Conservation (phyloP, 2,797 vertebrate species). For the Pangasius djambal region DNA sequence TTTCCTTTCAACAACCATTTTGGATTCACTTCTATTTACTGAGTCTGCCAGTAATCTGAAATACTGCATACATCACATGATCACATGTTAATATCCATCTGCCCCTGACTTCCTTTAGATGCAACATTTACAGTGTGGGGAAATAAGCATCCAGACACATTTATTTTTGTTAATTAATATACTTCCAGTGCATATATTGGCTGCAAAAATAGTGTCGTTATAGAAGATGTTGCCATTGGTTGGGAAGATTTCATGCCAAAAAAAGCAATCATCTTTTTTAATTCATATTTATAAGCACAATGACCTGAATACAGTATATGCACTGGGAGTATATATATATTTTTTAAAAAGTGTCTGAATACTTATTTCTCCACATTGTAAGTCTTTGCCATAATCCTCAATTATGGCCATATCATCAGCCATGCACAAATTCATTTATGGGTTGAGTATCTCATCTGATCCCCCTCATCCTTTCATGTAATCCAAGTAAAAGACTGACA, state of each 20-base stretch:
- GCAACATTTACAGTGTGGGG: background rate
- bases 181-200: background rate
- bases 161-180: background rate
- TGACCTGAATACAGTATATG: background rate
- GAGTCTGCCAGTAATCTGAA: background rate
- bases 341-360: background rate
- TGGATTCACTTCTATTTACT: background rate
- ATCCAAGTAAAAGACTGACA: background rate
- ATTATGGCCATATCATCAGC: background rate
- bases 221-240: background rate
- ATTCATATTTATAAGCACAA: background rate
- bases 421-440: background rate
- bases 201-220: too few relatives aligned
- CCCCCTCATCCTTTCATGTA: background rate
- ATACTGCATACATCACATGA: background rate
- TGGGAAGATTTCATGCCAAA: background rate
- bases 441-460: background rate
- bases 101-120: background rate
- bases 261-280: background rate
- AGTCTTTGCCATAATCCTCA: background rate
- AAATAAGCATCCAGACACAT: background rate
- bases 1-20: background rate
- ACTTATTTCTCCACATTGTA: too few relatives aligned
- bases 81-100: background rate
- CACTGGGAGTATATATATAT: background rate